A percentile compares a stretch with the other conserved stretches of the same genome.
phyloP scores from a whole-genome alignment of 53 echinoderm and acorn worm genomes.

The Luidia sarsii region DNA sequence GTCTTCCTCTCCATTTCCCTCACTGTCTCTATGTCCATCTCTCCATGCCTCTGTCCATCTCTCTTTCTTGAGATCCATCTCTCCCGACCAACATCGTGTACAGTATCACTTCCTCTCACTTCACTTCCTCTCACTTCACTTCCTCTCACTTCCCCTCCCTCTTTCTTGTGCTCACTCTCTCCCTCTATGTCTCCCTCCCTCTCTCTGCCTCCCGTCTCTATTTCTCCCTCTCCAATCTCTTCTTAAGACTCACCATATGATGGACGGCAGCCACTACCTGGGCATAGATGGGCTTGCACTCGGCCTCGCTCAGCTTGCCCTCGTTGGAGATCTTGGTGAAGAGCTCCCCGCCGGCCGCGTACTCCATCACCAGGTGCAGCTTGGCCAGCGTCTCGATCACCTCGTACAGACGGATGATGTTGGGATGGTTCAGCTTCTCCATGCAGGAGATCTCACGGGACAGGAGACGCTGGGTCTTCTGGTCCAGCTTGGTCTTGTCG shows the following conservation, averaged over 20 bases:
- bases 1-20: too few relatives aligned
- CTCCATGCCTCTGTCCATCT: too few relatives aligned
- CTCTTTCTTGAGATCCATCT: too few relatives aligned
- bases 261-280: constrained; percentile 93
- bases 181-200: too few relatives aligned
- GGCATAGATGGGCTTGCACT: constrained; percentile 81
- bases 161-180: neutral
- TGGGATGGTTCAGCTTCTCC: constrained; percentile 98
- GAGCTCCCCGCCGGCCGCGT: constrained; percentile 92
- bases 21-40: too few relatives aligned
- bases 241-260: constrained; percentile 85
- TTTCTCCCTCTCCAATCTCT: neutral
- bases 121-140: too few relatives aligned
- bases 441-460: constrained; percentile 97
- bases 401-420: constrained; percentile 98
- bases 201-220: neutral
- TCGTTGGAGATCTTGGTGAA: constrained; percentile 99
- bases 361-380: constrained; percentile 98
- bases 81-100: too few relatives aligned
- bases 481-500: constrained; percentile 98
- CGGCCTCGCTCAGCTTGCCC: constrained; percentile 84
- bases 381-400: constrained; percentile 97
- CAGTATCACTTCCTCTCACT: too few relatives aligned
- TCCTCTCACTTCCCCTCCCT: too few relatives aligned
- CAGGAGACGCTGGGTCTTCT: constrained; percentile 91